A percentile compares a stretch with the other conserved stretches of the same genome.
phyloP scores from a whole-genome alignment of 2,888 invertebrate species.

The Meghimatium bilineatum region DNA sequence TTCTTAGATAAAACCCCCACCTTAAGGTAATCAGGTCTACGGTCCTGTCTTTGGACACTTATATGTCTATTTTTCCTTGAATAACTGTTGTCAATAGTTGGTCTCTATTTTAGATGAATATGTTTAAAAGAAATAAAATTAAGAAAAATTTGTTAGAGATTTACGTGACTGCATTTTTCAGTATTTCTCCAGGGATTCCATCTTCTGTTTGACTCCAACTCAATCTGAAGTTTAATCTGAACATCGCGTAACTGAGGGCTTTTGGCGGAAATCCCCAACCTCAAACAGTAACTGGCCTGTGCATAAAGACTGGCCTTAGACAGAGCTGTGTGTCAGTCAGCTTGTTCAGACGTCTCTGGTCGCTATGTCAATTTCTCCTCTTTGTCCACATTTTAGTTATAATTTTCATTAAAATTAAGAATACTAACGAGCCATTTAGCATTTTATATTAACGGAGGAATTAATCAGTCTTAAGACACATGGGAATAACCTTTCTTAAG shows the following conservation, averaged over 20 bases:
- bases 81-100: too few species aligned
- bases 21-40: too few species aligned
- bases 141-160: not conserved
- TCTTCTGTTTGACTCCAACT: not conserved
- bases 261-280: not conserved
- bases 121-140: too few species aligned
- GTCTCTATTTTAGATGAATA: too few species aligned
- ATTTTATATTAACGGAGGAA: conserved; percentile 8
- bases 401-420: not conserved
- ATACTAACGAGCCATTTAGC: conserved; percentile 11
- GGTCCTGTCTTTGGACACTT: too few species aligned
- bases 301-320: not conserved
- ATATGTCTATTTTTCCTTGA: too few species aligned
- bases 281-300: not conserved
- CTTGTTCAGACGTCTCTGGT: not conserved
- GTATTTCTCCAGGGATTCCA: not conserved
- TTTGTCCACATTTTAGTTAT: not conserved
- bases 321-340: not conserved
- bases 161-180: not conserved
- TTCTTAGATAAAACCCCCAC: too few species aligned
- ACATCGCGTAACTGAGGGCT: not conserved
- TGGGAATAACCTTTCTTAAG: conserved; percentile 2
- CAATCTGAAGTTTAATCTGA: not conserved
- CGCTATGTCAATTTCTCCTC: not conserved
- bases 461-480: conserved; percentile 16